phyloP scores from a whole-genome alignment of 2,888 invertebrate genomes.

The Drosophila greeni region DNA sequence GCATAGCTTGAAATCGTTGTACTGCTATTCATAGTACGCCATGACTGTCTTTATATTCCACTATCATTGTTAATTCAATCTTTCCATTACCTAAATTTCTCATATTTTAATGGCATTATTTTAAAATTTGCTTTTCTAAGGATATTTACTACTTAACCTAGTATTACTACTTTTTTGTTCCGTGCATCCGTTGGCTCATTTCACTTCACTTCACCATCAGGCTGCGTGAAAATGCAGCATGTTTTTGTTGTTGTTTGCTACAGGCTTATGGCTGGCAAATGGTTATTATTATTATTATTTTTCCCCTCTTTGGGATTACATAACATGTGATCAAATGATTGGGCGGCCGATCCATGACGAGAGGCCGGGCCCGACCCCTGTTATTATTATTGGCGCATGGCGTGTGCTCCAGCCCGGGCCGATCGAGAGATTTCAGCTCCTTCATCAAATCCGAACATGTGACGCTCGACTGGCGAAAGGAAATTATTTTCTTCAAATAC shows the following conservation, averaged over 20 bases:
- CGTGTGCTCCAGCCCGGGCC: constrained; percentile 23
- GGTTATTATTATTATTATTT: constrained; percentile 42
- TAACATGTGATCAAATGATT: constrained; percentile 47
- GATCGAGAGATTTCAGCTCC: constrained; percentile 30
- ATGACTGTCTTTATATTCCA: no score
- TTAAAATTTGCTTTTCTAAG: not conserved
- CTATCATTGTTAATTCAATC: no score
- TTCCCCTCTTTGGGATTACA: constrained; percentile 43
- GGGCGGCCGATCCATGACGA: constrained; percentile 34
- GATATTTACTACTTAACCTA: not conserved
- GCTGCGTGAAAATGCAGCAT: constrained; percentile 64
- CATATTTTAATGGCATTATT: not conserved
- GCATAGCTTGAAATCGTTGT: no score
- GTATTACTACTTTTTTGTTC: not conserved
- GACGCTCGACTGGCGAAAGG: constrained; percentile 38
- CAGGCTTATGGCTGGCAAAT: constrained; percentile 27
- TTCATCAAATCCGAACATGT: constrained; percentile 31
- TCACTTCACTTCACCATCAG: constrained; percentile 46
- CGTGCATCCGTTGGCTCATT: constrained; percentile 39
- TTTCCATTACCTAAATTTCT: not conserved
- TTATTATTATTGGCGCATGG: constrained; percentile 42
- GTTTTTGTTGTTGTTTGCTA: constrained; percentile 9
- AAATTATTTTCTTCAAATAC: constrained; percentile 16
- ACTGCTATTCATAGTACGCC: no score
- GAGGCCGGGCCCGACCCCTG: constrained; percentile 24